Evolutionary conservation across 2,888 invertebrate genomes (phyloP).

Genomic region (Metalampra italica): DNA sequence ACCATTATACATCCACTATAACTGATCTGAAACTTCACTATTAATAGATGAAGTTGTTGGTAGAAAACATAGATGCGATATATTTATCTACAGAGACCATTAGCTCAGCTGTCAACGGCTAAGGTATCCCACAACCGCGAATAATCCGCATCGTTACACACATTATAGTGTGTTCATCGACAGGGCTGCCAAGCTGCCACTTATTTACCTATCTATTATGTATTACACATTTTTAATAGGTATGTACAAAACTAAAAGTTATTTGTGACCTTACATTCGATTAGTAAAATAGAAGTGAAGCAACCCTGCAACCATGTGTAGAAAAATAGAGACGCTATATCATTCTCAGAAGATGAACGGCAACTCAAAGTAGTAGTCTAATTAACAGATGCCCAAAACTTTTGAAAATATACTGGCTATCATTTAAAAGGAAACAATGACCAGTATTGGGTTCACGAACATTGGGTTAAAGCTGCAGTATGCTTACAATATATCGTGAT

Average conservation of each 20-base stretch:
- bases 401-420: no score
- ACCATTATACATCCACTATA: no score
- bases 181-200: slow-evolving; percentile 19
- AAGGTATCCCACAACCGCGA: slow-evolving; percentile 34
- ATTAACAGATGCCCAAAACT: no score
- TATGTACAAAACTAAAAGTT: no score
- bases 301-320: no score
- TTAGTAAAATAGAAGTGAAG: no score
- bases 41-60: slow-evolving; percentile 56
- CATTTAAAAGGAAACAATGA: neutral
- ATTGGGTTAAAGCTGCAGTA: neutral
- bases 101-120: slow-evolving; percentile 37
- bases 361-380: no score
- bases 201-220: neutral
- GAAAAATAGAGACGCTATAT: no score
- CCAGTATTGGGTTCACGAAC: neutral
- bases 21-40: slow-evolving; percentile 16
- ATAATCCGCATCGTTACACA: slow-evolving; percentile 39
- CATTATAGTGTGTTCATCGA: slow-evolving; percentile 28
- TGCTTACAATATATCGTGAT: slow-evolving; percentile 1
- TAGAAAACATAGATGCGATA: slow-evolving; percentile 44
- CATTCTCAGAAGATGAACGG: no score
- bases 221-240: no score
- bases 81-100: slow-evolving; percentile 28
- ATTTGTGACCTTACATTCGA: no score